phyloP scores from a whole-genome alignment of 2,888 invertebrate genomes.

The Lithosia quadra region DNA sequence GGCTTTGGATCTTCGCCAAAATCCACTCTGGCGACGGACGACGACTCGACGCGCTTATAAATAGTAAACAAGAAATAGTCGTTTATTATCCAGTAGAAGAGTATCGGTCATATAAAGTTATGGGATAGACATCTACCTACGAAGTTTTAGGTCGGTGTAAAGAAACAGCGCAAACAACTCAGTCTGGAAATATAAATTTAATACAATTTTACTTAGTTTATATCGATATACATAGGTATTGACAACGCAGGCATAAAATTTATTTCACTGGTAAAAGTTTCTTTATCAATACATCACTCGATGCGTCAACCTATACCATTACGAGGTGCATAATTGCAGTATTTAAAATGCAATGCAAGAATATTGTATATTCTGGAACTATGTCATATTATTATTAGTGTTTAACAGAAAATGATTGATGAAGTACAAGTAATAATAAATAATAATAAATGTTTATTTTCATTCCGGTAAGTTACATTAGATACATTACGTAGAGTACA shows the following conservation, averaged over 20 bases:
- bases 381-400: too few relatives aligned
- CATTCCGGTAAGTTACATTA: too few relatives aligned
- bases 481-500: too few relatives aligned
- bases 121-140: conserved; percentile 12
- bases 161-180: conserved; percentile 1
- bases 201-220: not conserved
- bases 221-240: not conserved
- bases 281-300: too few relatives aligned
- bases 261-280: too few relatives aligned
- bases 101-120: conserved; percentile 13
- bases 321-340: too few relatives aligned
- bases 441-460: too few relatives aligned
- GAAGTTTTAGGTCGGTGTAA: conserved; percentile 10
- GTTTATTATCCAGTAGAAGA: conserved; percentile 35
- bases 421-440: too few relatives aligned
- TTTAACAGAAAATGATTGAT: too few relatives aligned
- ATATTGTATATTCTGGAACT: too few relatives aligned
- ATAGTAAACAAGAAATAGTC: conserved; percentile 50
- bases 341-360: not conserved
- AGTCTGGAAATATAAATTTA: not conserved
- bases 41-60: conserved; percentile 50
- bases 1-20: conserved; percentile 57
- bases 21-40: conserved; percentile 40
- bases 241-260: not conserved
- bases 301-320: too few relatives aligned